phyloP scores from a whole-genome alignment of 1,140 invertebrate species.

The Rhopalosiphum maidis region DNA sequence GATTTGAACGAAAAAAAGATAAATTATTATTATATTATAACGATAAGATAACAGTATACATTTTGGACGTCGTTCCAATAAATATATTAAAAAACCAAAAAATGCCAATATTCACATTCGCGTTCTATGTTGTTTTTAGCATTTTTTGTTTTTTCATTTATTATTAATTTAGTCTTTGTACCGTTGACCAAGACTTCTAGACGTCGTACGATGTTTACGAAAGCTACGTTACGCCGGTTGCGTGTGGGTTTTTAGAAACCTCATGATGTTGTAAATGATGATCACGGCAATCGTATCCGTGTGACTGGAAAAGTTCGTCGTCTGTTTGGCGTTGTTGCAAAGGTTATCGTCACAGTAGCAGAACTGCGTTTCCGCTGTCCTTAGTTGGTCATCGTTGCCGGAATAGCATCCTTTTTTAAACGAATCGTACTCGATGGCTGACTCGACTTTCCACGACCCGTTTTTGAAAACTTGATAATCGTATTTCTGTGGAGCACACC shows the following conservation, averaged over 20 bases:
- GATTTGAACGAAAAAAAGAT: background rate
- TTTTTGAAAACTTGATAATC: constrained; percentile 68
- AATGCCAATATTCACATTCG: background rate
- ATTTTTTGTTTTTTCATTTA: background rate
- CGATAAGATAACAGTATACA: background rate
- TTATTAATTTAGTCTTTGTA: constrained; percentile 11
- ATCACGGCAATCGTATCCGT: constrained; percentile 68
- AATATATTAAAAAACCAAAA: background rate
- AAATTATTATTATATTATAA: constrained; percentile 30
- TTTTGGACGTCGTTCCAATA: background rate
- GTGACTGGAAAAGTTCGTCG: constrained; percentile 63
- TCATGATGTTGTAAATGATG: constrained; percentile 68
- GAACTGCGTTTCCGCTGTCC: constrained; percentile 65
- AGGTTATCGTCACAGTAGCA: constrained; percentile 74
- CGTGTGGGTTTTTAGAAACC: constrained; percentile 67
- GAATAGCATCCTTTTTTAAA: constrained; percentile 73
- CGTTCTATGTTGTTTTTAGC: background rate
- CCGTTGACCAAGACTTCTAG: background rate
- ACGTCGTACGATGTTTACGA: too few relatives aligned
- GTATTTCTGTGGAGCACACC: constrained; percentile 74
- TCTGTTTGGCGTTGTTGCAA: constrained; percentile 68
- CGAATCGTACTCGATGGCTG: constrained; percentile 68
- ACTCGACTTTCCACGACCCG: constrained; percentile 69
- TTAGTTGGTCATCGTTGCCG: constrained; percentile 68
- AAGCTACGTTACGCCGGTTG: constrained; percentile 60